These are phyloP conservation scores for Portunus trituberculatus DNA, from an alignment of 1,140 invertebrate species.

Conservation along the genomic window DNA sequence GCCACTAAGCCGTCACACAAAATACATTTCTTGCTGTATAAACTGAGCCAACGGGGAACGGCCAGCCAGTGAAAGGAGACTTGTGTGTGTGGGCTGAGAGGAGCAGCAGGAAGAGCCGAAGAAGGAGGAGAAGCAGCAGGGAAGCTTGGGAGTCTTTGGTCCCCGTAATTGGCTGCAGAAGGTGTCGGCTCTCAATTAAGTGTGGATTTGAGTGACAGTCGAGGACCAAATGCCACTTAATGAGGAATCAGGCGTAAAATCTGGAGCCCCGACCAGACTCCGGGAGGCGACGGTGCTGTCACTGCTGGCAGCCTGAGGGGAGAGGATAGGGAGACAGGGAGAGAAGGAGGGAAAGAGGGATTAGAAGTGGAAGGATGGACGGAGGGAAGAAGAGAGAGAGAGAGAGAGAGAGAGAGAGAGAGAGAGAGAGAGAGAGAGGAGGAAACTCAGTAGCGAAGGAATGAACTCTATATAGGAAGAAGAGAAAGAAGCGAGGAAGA, in stretches of 20 bases:
- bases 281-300: background rate
- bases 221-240: constrained; percentile 66
- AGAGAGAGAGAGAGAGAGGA: too few species aligned
- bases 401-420: too few species aligned
- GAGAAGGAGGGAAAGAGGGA: too few species aligned
- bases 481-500: background rate
- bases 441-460: too few species aligned
- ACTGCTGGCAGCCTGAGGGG: background rate
- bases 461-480: background rate
- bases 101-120: background rate
- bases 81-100: background rate
- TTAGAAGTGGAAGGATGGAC: too few species aligned
- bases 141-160: background rate
- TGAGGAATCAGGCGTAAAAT: constrained; percentile 58
- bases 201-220: constrained; percentile 68
- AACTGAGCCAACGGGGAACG: background rate
- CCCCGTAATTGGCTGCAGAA: constrained; percentile 60
- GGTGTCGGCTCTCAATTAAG: constrained; percentile 67
- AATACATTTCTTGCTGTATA: background rate
- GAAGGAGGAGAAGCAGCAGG: background rate
- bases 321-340: background rate
- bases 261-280: constrained; percentile 47
- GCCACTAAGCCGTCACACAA: background rate
- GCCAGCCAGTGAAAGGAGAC: background rate
- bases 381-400: too few species aligned